Percentiles rank a stretch among this genome's conserved stretches.
These are phyloP conservation scores for Diloba caeruleocephala DNA, from an alignment of 2,888 invertebrate genomes.

Conservation along the genomic window DNA sequence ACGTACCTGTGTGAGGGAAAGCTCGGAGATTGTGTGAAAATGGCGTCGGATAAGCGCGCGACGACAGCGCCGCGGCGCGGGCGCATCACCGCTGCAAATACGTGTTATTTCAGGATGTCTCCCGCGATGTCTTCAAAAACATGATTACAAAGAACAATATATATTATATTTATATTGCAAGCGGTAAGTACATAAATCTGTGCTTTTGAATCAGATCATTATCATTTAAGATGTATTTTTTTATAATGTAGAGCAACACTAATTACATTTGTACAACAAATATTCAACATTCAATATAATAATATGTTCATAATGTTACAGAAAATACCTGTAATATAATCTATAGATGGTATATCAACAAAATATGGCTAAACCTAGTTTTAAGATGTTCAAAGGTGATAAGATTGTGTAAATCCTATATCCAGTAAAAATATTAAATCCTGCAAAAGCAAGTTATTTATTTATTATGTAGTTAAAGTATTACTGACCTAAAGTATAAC, in stretches of 20 bases:
- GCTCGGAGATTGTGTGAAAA: constrained; percentile 85
- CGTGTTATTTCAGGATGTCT: constrained; percentile 89
- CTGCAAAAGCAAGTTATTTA: too few species aligned
- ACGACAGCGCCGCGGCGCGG: constrained; percentile 79
- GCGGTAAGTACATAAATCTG: constrained; percentile 34
- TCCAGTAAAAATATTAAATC: too few species aligned
- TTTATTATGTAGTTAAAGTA: too few species aligned
- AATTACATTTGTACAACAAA: constrained; percentile 3
- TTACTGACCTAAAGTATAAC: too few species aligned
- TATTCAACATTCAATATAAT: constrained; percentile 1
- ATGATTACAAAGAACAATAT: constrained; percentile 66
- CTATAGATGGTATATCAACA: too few species aligned
- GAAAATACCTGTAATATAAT: too few species aligned
- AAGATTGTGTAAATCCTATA: too few species aligned
- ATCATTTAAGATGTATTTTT: neutral
- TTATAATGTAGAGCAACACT: constrained; percentile 10
- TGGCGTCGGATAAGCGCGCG: constrained; percentile 83
- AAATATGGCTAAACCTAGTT: too few species aligned
- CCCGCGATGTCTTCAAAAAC: constrained; percentile 86
- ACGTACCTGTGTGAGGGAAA: constrained; percentile 87
- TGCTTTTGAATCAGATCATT: constrained; percentile 5
- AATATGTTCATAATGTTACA: constrained; percentile 24
- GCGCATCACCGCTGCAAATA: constrained; percentile 83
- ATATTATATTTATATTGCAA: constrained; percentile 42
- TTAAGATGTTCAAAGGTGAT: too few species aligned